Percentiles rank a stretch among this genome's conserved stretches.
Conservation (phyloP, 1,140 invertebrate genomes). For the Cataglyphis hispanica region DNA sequence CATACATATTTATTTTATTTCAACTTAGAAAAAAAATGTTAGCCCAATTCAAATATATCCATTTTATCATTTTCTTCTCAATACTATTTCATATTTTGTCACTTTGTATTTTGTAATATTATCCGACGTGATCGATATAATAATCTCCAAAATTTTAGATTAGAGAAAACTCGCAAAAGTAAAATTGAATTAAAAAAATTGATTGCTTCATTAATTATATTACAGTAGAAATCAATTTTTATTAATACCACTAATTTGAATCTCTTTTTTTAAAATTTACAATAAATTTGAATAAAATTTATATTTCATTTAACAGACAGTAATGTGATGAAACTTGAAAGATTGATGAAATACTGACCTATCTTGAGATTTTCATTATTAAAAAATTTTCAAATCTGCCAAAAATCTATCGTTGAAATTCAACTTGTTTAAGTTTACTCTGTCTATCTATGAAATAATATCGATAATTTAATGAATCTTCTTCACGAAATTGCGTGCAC, state of each 20-base stretch:
- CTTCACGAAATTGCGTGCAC: not conserved
- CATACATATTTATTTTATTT: not conserved
- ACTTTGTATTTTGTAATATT: conserved; percentile 33
- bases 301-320: not conserved
- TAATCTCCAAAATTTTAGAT: not conserved
- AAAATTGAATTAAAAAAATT: conserved; percentile 19
- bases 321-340: conserved; percentile 15
- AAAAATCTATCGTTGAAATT: not conserved
- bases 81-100: not conserved
- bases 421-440: not conserved
- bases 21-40: not conserved
- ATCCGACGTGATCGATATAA: not conserved
- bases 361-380: not conserved
- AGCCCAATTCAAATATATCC: not conserved
- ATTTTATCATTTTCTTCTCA: not conserved
- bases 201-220: not conserved
- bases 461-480: conserved; percentile 4
- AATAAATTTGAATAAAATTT: not conserved
- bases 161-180: not conserved
- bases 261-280: conserved; percentile 13
- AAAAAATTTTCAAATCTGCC: not conserved
- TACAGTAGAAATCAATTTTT: not conserved
- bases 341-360: not conserved
- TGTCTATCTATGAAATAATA: not conserved
- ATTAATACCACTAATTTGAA: conserved; percentile 5